Evolutionary conservation across 1,140 invertebrate genomes (phyloP), one percentile per base, ranked within the genome.

Genomic region (Drosophila ohnishii): DNA sequence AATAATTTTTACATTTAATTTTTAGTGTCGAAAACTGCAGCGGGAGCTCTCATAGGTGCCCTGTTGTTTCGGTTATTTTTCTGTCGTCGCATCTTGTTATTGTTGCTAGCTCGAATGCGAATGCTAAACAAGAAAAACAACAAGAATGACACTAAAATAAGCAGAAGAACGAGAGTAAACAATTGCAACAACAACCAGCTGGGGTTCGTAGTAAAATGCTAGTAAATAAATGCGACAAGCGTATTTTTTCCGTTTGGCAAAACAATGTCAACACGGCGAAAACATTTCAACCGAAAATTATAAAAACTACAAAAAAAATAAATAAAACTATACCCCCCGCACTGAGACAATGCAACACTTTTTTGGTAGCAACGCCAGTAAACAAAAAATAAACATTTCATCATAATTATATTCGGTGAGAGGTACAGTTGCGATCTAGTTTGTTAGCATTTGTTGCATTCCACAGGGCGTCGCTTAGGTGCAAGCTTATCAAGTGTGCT

Each of bases 151-250:
- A 69, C 28, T 22, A 32, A 78, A 64, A 70, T 59, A 55, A 80
- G 63, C 63, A 78, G 66, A 71, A 71, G 69, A 72, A 70, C 63
- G 25, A 59, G 66, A 72, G 70, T 74, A 64, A 75, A 75, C 40
- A 79, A 53, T 51, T 79, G 61, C 76, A 78, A 78, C 76, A 72
- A 58, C 62, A 72, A 66, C 61, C 65, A 71, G 51, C 51, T 71
- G 67, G 65, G 44, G 16, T 50, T 53, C 28, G 53, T 59, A 25
- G 51, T 55, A 55, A 37, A 55, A 55, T 55, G 59, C 58, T 79
- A 79, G 77, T 79, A 79, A 79, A 79, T 79, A 79, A 79, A 69
- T 79, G 76, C 77, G 76, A 79, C 69, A 81, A 76, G 66, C 78
- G 73, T 81, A 77, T 72, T 81, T 77, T 81, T 77, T 72, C 69